Conservation (phyloP, 2,888 invertebrate species). For the Tinea semifulvella region DNA sequence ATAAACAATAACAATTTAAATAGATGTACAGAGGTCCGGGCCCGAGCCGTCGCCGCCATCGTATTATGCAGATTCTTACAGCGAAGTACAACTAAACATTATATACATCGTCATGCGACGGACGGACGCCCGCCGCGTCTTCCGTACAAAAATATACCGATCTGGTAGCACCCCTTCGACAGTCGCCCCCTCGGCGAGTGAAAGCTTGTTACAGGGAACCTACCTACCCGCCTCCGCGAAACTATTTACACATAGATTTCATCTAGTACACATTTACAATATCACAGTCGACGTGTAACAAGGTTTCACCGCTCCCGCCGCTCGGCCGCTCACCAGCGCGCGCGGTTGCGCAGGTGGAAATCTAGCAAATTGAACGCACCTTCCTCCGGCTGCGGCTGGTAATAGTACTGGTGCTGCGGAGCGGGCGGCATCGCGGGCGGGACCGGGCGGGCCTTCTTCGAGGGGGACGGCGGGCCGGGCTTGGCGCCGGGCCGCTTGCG, state of each 20-base stretch:
- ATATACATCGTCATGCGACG: conserved; percentile 59
- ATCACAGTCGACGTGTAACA: conserved; percentile 68
- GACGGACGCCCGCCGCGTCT: conserved; percentile 63
- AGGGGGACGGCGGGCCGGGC: conserved; percentile 42
- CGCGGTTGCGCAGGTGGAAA: conserved; percentile 66
- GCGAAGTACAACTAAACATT: conserved; percentile 65
- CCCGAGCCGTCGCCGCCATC: conserved; percentile 58
- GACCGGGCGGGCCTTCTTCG: conserved; percentile 21
- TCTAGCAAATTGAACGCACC: conserved; percentile 69
- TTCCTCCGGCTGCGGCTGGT: conserved; percentile 67
- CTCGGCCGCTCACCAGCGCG: conserved; percentile 64
- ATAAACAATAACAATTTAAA: conserved; percentile 69
- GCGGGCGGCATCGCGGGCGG: conserved; percentile 51
- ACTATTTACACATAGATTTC: conserved; percentile 63
- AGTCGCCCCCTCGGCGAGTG: conserved; percentile 61
- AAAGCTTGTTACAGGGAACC: conserved; percentile 67
- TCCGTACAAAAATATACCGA: conserved; percentile 65
- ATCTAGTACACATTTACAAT: conserved; percentile 61
- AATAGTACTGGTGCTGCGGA: conserved; percentile 63
- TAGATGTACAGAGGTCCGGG: conserved; percentile 65
- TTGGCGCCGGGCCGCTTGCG: conserved; percentile 49
- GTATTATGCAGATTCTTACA: conserved; percentile 64
- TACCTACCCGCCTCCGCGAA: conserved; percentile 51
- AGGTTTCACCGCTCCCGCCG: conserved; percentile 58
- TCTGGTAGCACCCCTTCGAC: conserved; percentile 67